A percentile compares a stretch with the other conserved stretches of the same genome.
These are phyloP conservation scores for Pectinophora gossypiella DNA, from an alignment of 1,140 invertebrate species.

Conservation along the genomic window DNA sequence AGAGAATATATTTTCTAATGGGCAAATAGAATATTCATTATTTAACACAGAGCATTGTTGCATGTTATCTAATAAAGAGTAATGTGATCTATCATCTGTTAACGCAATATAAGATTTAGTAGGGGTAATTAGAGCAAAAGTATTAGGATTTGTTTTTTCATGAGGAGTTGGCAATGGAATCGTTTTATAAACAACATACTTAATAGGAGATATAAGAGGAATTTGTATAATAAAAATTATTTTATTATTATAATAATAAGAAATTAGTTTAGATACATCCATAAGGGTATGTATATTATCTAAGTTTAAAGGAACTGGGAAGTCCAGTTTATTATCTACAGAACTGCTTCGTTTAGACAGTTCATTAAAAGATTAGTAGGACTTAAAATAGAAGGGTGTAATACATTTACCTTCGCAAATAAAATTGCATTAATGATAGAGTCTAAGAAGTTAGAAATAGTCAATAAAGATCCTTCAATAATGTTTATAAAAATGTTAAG, in stretches of 20 bases:
- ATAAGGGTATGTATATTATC: slow-evolving; percentile 2
- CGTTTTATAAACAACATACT: slow-evolving; percentile 1
- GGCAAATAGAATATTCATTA: not conserved
- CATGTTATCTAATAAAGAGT: not conserved
- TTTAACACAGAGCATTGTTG: not conserved
- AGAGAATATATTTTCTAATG: not conserved
- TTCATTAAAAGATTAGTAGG: not conserved
- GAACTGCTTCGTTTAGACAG: not conserved
- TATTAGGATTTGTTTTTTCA: not conserved
- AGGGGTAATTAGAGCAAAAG: not conserved
- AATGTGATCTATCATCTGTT: slow-evolving; percentile 2
- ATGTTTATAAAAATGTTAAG: too few species aligned
- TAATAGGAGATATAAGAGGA: not conserved
- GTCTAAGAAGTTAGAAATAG: not conserved
- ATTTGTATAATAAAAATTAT: not conserved
- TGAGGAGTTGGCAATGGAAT: slow-evolving; percentile 1
- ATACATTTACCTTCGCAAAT: too few species aligned
- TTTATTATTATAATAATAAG: slow-evolving; percentile 1
- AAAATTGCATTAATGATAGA: not conserved
- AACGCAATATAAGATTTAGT: not conserved
- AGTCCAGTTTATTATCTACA: not conserved
- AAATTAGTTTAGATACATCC: not conserved
- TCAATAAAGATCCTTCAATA: too few species aligned
- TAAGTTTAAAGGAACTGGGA: not conserved
- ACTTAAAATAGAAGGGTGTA: not conserved